These are phyloP conservation scores for Solea solea DNA, from an alignment of 2,113 vertebrate species.

Conservation along the genomic window DNA sequence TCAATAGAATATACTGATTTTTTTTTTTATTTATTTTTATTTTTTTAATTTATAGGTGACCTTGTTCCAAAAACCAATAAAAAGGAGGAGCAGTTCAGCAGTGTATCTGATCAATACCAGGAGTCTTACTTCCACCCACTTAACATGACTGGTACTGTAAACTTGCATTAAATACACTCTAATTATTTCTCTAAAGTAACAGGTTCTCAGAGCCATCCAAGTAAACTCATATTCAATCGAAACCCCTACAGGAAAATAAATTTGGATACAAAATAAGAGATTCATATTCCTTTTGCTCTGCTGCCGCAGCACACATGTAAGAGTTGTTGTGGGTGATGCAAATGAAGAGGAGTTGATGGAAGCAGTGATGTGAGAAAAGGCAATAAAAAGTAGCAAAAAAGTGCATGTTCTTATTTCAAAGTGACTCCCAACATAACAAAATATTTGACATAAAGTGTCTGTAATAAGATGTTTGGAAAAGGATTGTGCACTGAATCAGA, in stretches of 20 bases:
- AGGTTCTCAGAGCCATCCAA: background rate
- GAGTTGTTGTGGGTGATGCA: background rate
- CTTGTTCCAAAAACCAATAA: conserved; percentile 64
- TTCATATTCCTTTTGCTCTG: conserved; percentile 27
- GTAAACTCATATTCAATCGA: background rate
- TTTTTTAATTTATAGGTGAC: conserved; percentile 79
- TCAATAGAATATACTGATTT: background rate
- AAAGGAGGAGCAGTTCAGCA: conserved; percentile 79
- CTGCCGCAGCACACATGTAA: conserved; percentile 17
- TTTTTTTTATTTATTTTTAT: too few relatives aligned
- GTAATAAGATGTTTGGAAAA: background rate
- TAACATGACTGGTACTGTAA: conserved; percentile 85
- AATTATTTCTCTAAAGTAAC: background rate
- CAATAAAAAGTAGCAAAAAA: background rate
- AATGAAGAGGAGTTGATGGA: background rate
- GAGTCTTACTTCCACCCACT: conserved; percentile 91
- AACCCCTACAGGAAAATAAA: too few relatives aligned
- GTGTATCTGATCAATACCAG: conserved; percentile 86
- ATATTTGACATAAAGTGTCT: background rate
- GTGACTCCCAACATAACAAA: background rate
- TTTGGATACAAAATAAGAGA: too few relatives aligned
- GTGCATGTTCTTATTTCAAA: background rate
- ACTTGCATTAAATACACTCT: background rate
- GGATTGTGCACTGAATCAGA: background rate
- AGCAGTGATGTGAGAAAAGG: background rate